Evolutionary conservation across 2,113 vertebrate genomes (phyloP).

Genomic region (Hypocryptadius cinnamomeus): DNA sequence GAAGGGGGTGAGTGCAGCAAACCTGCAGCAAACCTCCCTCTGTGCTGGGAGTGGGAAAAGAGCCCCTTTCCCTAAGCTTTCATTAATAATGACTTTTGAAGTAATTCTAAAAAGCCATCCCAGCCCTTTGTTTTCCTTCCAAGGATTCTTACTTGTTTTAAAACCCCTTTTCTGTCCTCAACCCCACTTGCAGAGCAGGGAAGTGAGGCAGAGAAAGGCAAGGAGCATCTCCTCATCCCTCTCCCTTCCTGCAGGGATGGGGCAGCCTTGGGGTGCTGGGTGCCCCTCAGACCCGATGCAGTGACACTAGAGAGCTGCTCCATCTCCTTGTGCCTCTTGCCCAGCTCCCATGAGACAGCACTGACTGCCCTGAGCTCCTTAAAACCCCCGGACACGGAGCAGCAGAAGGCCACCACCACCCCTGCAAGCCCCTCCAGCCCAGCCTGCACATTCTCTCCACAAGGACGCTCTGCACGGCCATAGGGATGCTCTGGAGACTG

Average conservation of each 20-base stretch:
- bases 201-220: neutral
- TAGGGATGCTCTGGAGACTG: neutral
- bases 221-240: neutral
- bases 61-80: neutral
- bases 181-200: neutral
- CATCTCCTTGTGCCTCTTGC: neutral
- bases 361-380: neutral
- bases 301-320: neutral
- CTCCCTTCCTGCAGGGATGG: neutral
- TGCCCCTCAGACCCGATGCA: neutral
- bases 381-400: neutral
- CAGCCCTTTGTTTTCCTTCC: neutral
- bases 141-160: neutral
- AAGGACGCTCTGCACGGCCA: neutral
- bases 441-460: neutral
- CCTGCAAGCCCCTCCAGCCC: neutral
- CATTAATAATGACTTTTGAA: neutral
- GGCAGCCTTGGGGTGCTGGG: neutral
- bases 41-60: neutral
- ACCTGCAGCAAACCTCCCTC: neutral
- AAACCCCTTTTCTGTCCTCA: neutral
- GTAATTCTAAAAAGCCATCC: neutral
- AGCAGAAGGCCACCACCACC: neutral
- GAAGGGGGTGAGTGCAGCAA: neutral
- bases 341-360: neutral